Evolutionary conservation across 2,113 vertebrate genomes (phyloP).

Genomic region (Cryptotis parvus): DNA sequence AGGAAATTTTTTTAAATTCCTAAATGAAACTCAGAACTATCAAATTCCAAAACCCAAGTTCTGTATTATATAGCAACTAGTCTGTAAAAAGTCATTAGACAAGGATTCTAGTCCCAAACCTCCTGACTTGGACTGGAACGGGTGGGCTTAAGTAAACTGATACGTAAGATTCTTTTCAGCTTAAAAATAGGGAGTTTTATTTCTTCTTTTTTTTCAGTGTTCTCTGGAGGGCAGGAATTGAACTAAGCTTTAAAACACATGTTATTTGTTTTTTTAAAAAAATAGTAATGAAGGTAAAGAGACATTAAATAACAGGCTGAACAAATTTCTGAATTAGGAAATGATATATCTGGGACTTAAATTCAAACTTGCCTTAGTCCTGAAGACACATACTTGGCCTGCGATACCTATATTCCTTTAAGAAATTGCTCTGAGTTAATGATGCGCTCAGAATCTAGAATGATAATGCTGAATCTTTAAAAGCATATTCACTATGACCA

Average conservation of each 20-base stretch:
- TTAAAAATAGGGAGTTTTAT: neutral
- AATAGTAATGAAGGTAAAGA: neutral
- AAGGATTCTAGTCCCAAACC: neutral
- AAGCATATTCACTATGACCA: neutral
- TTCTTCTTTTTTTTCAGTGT: neutral
- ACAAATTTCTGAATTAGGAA: neutral
- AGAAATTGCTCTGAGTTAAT: neutral
- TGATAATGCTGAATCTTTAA: neutral
- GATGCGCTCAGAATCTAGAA: neutral
- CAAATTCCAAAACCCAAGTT: neutral
- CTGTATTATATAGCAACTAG: neutral
- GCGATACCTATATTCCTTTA: neutral
- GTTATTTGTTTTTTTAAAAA: neutral
- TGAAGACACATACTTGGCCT: neutral
- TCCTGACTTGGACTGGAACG: neutral
- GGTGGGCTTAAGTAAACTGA: neutral
- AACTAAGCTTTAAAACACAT: neutral
- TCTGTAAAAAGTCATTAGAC: neutral
- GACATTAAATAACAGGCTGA: neutral
- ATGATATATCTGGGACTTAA: neutral
- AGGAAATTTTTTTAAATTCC: neutral
- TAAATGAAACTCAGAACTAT: slow-evolving; percentile 5
- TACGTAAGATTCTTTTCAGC: neutral
- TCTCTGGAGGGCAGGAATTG: neutral
- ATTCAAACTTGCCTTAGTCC: neutral